phyloP scores from a whole-genome alignment of 2,888 invertebrate genomes.

The Osmoderma eremita region DNA sequence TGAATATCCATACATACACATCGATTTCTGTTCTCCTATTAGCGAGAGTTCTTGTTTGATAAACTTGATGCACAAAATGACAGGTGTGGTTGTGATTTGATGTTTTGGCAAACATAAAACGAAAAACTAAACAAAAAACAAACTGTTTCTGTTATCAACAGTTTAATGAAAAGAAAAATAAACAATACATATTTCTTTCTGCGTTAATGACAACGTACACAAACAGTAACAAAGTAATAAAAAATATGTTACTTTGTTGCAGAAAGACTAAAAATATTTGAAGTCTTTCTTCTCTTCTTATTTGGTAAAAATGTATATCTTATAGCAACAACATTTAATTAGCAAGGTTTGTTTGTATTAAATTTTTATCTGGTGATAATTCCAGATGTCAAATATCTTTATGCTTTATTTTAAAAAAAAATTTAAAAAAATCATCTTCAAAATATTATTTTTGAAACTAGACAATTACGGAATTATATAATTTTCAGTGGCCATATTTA shows the following conservation, averaged over 20 bases:
- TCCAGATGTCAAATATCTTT: too few species aligned
- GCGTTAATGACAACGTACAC: background rate
- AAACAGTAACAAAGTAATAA: background rate
- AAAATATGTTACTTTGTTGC: too few species aligned
- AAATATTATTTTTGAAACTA: conserved; percentile 1
- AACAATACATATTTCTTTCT: background rate
- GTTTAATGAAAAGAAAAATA: conserved; percentile 9
- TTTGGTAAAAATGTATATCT: too few species aligned
- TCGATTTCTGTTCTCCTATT: conserved; percentile 47
- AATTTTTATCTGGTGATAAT: too few species aligned
- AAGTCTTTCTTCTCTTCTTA: too few species aligned
- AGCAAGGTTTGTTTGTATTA: too few species aligned
- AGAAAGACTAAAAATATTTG: too few species aligned
- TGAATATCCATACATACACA: conserved; percentile 8
- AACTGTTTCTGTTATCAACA: conserved; percentile 2
- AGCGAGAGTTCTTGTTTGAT: conserved; percentile 56
- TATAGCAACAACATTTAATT: too few species aligned
- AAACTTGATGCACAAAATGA: conserved; percentile 58
- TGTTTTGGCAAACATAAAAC: conserved; percentile 23
- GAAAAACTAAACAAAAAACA: background rate
- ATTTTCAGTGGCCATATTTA: conserved; percentile 1
- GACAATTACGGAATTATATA: conserved; percentile 3
- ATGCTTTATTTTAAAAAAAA: too few species aligned
- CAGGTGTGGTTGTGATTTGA: conserved; percentile 47
- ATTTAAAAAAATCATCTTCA: too few species aligned